Evolutionary conservation across 2,888 invertebrate species (phyloP), one percentile per base, ranked within the genome.

Genomic region (Acrocyrtus sp.): DNA sequence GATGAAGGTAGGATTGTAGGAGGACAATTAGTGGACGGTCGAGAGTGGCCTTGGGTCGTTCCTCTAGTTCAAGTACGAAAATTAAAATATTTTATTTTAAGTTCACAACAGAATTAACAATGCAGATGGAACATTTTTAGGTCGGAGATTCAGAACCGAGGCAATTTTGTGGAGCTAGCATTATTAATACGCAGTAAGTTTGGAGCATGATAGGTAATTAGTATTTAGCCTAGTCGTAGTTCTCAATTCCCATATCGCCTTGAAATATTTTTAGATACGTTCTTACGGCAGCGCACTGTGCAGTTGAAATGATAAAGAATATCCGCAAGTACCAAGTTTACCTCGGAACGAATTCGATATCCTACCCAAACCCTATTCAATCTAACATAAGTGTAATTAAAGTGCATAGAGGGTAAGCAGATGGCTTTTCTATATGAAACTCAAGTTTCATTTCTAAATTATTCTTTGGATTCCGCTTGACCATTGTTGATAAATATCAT

Each of bases 31-130:
- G 56, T 63, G 2, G 27, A 63, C 6, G 57, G 63, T 0, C 22
- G 51, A 34, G 48, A 43, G 10, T 70, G 70, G 70, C 70, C 70
- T 19, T 70, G 70, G 70, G 48, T 43, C 2, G 70, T 61, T 17
- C 17, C 70, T 0, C 15, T 70, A 22, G 57, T 70, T n/a, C 53
- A 70, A 24, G 70, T 70, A 57, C 2, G 15, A 39, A 17, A 3
- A n/a, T 53, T 53, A 3, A 21, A 53, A 21, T 15, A 5, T 53
- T 24, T 12, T 19, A 5, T 10, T 21, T 21, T 34, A 19, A 21
- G 3, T 61, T 47, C n/a, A 41, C 43, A n/a, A 29, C 34, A 10
- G 8, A 4, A 10, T 43, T n/a, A 43, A 1, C 29, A 8, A 50
- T 53, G 53, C 27, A 5, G 41, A 22, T n/a, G 2, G 53, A 43